phyloP scores from a whole-genome alignment of 2,888 invertebrate species.

The Marasmarcha lunaedactyla region DNA sequence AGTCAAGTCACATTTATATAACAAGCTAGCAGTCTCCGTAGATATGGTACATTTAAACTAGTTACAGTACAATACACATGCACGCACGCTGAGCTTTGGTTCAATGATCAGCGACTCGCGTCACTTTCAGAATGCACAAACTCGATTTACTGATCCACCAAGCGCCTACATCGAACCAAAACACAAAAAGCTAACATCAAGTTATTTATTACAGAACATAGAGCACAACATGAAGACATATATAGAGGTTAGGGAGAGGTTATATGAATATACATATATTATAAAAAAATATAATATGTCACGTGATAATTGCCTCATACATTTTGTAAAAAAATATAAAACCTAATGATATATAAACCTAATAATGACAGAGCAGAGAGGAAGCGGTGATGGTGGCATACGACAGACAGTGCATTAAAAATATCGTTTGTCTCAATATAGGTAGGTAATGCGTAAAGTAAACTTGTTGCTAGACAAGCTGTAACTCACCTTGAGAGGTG shows the following conservation, averaged over 20 bases:
- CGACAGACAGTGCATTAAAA: slow-evolving; percentile 72
- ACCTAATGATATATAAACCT: slow-evolving; percentile 67
- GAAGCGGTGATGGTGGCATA: slow-evolving; percentile 72
- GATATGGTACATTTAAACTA: slow-evolving; percentile 52
- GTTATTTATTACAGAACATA: slow-evolving; percentile 48
- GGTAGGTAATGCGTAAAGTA: slow-evolving; percentile 68
- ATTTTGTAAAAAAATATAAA: slow-evolving; percentile 53
- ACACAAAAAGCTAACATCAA: slow-evolving; percentile 68
- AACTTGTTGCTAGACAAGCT: slow-evolving; percentile 64
- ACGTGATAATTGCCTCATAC: slow-evolving; percentile 69
- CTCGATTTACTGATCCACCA: slow-evolving; percentile 17
- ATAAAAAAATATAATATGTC: slow-evolving; percentile 45
- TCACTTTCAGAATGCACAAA: slow-evolving; percentile 5
- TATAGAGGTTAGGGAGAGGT: slow-evolving; percentile 57
- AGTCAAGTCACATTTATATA: slow-evolving; percentile 59
- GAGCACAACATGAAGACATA: slow-evolving; percentile 66
- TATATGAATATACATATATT: slow-evolving; percentile 45
- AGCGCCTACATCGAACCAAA: slow-evolving; percentile 59
- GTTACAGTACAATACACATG: slow-evolving; percentile 63
- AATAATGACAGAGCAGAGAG: slow-evolving; percentile 72
- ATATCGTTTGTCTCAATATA: slow-evolving; percentile 68
- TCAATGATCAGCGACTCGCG: slow-evolving; percentile 46
- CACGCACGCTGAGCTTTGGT: slow-evolving; percentile 66
- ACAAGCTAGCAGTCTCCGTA: slow-evolving; percentile 61
- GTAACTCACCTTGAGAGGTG: slow-evolving; percentile 87